Evolutionary conservation across 2,888 invertebrate genomes (phyloP), one percentile per base, ranked within the genome.

Genomic region (Dasypolia templi): DNA sequence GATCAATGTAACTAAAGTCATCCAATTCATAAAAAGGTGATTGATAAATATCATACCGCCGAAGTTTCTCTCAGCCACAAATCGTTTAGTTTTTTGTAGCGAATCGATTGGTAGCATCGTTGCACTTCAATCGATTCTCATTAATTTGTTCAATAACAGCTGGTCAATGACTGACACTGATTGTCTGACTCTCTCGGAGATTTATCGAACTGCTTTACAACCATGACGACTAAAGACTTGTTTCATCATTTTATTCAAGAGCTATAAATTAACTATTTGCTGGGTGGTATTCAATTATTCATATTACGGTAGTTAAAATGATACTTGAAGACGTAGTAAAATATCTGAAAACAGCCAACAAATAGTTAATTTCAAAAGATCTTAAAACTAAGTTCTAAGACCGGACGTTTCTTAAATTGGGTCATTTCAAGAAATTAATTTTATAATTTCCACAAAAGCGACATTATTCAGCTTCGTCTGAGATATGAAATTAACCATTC

Each of bases 401-500:
- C 61, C 56, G 39, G 66, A 73, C 63, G 53, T 72, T 77, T 65
- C 69, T 79, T 66, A 77, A 82, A 82, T 71, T 69, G 75, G 72
- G 26, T 63, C 74, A 85, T 75, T 83, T 81, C 72, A 61, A 82
- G 84, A 81, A 81, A 76, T 81, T 77, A 78, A 79, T 81, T 75
- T 72, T 72, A 81, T 77, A 79, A 86, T 86, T 83, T 82, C 72
- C 66, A 82, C 77, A 85, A 77, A 80, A 74, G 79, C 70, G 75
- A 82, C 79, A 81, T 86, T 86, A 81, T 87, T 82, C 84, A 79
- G 58, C 73, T 79, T 68, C 42, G 78, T 72, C 79, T 72, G 78
- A 79, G 86, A 83, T 81, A 81, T 76, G 53, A 72, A 79, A 86
- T 86, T 85, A 86, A 87, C 83, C 77, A 88, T 84, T 87, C 83